A percentile compares a stretch with the other conserved stretches of the same genome.
Conservation (phyloP, 2,113 vertebrate species). For the Bombycilla garrulus region DNA sequence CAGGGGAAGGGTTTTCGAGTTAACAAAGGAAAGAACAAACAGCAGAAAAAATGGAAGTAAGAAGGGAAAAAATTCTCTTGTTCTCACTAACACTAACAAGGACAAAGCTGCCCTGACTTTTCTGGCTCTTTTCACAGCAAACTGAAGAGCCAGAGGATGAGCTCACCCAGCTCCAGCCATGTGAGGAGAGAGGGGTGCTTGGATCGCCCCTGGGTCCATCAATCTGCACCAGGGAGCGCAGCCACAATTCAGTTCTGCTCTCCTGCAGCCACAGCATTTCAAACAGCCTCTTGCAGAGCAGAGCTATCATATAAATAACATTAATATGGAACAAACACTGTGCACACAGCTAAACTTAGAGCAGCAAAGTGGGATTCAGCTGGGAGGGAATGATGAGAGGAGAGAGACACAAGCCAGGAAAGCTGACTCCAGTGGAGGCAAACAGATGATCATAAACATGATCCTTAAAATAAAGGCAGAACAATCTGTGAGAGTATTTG, state of each 20-base stretch:
- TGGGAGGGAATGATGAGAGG: not conserved
- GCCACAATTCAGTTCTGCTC: not conserved
- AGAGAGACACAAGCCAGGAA: conserved; percentile 28
- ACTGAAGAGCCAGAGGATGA: not conserved
- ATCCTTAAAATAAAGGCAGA: conserved; percentile 51
- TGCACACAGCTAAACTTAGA: conserved; percentile 31
- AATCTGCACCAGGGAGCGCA: not conserved
- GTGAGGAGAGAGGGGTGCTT: not conserved
- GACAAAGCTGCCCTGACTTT: not conserved
- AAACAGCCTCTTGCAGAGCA: not conserved
- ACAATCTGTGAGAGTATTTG: conserved; percentile 19
- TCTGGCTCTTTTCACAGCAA: not conserved
- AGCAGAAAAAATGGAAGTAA: not conserved
- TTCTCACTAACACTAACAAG: not conserved
- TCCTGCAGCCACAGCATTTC: not conserved
- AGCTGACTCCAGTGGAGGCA: conserved; percentile 24
- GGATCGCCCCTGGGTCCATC: not conserved
- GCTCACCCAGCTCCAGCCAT: not conserved
- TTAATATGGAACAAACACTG: not conserved
- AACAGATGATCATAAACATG: conserved; percentile 28
- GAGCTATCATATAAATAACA: not conserved
- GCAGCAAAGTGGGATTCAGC: conserved; percentile 19
- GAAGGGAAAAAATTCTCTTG: not conserved
- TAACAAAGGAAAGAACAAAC: not conserved
- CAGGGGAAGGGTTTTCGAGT: not conserved